Base-by-base conservation (phyloP, 2,113 vertebrate species). In the Ceyx melanurus region DNA sequence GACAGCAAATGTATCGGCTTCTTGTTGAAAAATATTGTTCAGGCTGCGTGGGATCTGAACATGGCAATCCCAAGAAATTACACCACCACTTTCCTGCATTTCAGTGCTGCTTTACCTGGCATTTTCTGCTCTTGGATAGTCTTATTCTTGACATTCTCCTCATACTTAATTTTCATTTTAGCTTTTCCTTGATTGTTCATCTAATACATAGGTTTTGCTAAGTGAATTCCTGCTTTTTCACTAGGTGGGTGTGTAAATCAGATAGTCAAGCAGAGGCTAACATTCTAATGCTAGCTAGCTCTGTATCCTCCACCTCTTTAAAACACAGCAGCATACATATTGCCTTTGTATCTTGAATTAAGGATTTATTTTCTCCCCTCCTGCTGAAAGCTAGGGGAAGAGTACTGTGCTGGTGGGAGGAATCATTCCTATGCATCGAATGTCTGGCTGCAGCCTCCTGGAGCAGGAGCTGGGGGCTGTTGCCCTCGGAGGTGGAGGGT, bases 1-100 rank as follows among this genome's bases (percentile, higher is more conserved):
- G 95, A 94, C 66, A 86, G 94, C 93, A 94, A 94, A 95, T 82
- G 76, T 71, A 95, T 95, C 90, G 91, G 89, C 93, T 92, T 90
- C 81, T 85, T 92, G 82, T 71, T 71, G 82, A 66, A 89, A 95
- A 95, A 83, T 68, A 43, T 2, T 3, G 42, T 66, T 95, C 73
- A 33, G 18, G 29, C 53, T 50, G 51, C 74, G 80, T 79, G 58
- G 61, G 54, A 60, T 85, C 60, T 73, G 80, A 74, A 50, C 66
- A 21, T 46, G 25, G 22, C 62, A 15, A n/a, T 81, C 70, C 71
- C 68, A 67, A 54, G 48, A 85, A 93, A 76, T 77, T 43, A 76
- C 76, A 13, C 20, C 18, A 31, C 57, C 0, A 1, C 1, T 67
- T 91, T 91, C 42, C 61, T 85, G 19, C 20, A n/a, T 92, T 84